phyloP scores from a whole-genome alignment of 64 coral and sea anemone genomes.

The Actinia tenebrosa region DNA sequence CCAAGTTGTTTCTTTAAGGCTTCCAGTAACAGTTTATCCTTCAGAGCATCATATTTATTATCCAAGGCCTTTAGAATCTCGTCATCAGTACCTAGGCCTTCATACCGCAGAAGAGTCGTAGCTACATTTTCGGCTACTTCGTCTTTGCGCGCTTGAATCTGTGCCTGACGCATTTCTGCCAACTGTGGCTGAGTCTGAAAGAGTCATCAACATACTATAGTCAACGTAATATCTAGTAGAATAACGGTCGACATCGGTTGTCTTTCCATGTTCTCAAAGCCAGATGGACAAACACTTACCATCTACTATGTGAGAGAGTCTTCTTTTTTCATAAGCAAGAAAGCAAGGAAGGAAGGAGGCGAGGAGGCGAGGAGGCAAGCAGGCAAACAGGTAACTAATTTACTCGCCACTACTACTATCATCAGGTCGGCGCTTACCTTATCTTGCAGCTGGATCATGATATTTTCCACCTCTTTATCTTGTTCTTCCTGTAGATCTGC shows the following conservation, averaged over 20 bases:
- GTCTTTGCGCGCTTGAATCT: conserved; percentile 67
- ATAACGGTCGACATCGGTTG: not conserved
- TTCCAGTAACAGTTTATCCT: conserved; percentile 89
- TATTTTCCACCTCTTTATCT: conserved; percentile 62
- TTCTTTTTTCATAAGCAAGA: too few species aligned
- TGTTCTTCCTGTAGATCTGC: conserved; percentile 83
- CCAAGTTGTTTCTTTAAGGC: conserved; percentile 91
- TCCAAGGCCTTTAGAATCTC: conserved; percentile 80
- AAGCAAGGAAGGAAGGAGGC: too few species aligned
- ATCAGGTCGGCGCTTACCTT: conserved; percentile 36
- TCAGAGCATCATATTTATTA: conserved; percentile 91
- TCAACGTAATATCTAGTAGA: not conserved
- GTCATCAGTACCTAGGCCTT: conserved; percentile 80
- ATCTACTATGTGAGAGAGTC: too few species aligned
- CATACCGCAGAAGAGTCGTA: conserved; percentile 70
- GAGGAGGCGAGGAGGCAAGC: too few species aligned
- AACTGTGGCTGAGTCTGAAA: conserved; percentile 64
- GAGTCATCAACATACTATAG: not conserved
- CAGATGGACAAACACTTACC: too few species aligned
- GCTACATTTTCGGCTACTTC: conserved; percentile 74
- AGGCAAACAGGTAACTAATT: too few species aligned
- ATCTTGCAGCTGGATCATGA: conserved; percentile 76
- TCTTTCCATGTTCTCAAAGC: too few species aligned
- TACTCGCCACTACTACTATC: too few species aligned
- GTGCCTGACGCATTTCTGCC: conserved; percentile 27